These are phyloP conservation scores for Lampris incognitus DNA, from an alignment of 2,113 vertebrate species.

Conservation along the genomic window DNA sequence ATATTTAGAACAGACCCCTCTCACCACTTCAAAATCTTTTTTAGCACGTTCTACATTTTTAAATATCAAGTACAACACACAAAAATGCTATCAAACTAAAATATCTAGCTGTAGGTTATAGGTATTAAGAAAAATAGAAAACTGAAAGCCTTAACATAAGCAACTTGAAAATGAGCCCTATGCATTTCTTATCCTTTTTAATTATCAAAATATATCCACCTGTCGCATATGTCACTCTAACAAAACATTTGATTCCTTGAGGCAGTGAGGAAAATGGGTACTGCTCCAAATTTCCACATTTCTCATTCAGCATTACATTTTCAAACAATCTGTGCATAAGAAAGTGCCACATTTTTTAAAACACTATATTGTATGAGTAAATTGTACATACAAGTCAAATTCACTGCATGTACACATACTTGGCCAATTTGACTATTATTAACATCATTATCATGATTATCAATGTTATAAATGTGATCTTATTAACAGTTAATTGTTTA, in stretches of 20 bases:
- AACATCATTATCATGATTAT: no score
- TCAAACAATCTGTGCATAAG: background rate
- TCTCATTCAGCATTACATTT: background rate
- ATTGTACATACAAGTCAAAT: background rate
- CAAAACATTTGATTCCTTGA: constrained; percentile 2
- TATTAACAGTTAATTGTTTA: no score
- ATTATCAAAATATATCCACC: background rate
- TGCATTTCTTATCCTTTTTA: background rate
- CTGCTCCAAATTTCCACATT: background rate
- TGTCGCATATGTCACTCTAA: background rate
- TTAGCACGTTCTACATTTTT: background rate
- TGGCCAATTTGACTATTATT: no score
- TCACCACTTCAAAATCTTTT: no score
- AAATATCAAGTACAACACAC: background rate
- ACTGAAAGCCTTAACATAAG: background rate
- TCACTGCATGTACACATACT: no score
- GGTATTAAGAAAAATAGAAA: background rate
- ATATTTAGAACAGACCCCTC: no score
- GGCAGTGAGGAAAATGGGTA: background rate
- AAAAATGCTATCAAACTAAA: background rate
- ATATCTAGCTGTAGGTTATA: background rate
- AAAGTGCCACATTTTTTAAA: background rate
- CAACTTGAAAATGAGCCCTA: background rate
- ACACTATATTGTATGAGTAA: background rate
- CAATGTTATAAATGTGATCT: no score